Evolutionary conservation across 2,888 invertebrate genomes (phyloP).

Genomic region (Tinea pellionella): DNA sequence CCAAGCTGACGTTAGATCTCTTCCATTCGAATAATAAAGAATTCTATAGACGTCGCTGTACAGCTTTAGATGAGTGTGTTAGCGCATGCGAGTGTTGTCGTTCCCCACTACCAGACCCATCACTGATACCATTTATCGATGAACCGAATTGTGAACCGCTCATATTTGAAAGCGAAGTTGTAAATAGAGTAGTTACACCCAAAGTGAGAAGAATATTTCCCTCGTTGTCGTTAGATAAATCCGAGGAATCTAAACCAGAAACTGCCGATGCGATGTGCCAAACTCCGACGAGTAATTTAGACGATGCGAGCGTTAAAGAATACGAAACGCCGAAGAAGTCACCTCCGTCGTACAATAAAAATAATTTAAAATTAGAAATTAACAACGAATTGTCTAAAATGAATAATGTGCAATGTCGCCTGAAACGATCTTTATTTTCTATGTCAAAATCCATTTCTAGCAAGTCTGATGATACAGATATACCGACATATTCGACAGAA

Average conservation of each 20-base stretch:
- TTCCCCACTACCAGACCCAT: constrained; percentile 51
- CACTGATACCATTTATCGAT: constrained; percentile 58
- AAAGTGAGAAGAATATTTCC: constrained; percentile 57
- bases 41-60: constrained; percentile 40
- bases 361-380: constrained; percentile 39
- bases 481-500: constrained; percentile 46
- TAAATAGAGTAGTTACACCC: constrained; percentile 41
- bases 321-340: not conserved
- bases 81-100: constrained; percentile 61
- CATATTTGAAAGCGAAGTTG: constrained; percentile 52
- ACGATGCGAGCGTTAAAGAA: constrained; percentile 17
- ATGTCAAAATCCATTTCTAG: constrained; percentile 44
- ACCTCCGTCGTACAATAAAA: constrained; percentile 23
- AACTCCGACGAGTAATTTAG: constrained; percentile 40
- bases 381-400: constrained; percentile 36
- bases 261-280: constrained; percentile 54
- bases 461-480: constrained; percentile 51
- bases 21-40: constrained; percentile 35
- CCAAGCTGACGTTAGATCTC: constrained; percentile 47
- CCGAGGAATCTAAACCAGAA: constrained; percentile 39
- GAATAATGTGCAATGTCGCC: constrained; percentile 40
- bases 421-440: constrained; percentile 41
- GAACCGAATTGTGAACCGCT: constrained; percentile 55
- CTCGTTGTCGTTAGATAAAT: constrained; percentile 46
- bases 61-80: constrained; percentile 49